Conservation (phyloP, 1,140 invertebrate species). For the Drosophila ironensis region DNA sequence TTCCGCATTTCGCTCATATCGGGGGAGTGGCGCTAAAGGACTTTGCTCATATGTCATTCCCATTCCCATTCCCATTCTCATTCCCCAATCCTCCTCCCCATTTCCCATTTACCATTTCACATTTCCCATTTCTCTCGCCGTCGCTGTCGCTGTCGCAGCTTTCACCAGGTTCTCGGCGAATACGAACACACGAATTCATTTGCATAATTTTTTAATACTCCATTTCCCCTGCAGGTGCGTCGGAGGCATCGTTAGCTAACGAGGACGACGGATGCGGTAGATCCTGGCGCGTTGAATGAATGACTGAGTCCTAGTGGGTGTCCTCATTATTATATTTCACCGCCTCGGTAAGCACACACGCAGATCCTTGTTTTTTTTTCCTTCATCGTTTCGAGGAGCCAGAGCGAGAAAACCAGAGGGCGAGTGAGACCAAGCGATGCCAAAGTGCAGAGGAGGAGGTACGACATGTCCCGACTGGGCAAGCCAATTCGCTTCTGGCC, state of each 20-base stretch:
- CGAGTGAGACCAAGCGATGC: no score
- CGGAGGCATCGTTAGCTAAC: slow-evolving; percentile 59
- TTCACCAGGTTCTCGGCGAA: slow-evolving; percentile 27
- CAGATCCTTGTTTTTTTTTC: slow-evolving; percentile 15
- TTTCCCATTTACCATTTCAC: neutral
- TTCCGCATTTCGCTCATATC: slow-evolving; percentile 59
- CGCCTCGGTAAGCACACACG: slow-evolving; percentile 51
- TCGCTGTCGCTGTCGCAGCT: no score
- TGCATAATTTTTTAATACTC: slow-evolving; percentile 80
- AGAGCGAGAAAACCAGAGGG: no score
- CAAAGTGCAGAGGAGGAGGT: no score
- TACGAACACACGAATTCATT: slow-evolving; percentile 72
- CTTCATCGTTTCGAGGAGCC: slow-evolving; percentile 34
- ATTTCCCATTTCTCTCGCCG: no score
- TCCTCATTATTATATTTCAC: slow-evolving; percentile 78
- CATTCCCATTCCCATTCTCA: neutral
- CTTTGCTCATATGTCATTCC: neutral
- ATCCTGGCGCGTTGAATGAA: no score
- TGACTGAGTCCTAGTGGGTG: slow-evolving; percentile 48
- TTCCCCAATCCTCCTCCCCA: neutral
- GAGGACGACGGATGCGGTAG: slow-evolving; percentile 34
- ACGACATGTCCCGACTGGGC: no score
- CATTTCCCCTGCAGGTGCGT: slow-evolving; percentile 70
- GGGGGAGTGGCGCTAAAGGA: slow-evolving; percentile 58
- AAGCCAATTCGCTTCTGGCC: no score